phyloP scores from a whole-genome alignment of 2,113 vertebrate species.

The Megalops atlanticus region DNA sequence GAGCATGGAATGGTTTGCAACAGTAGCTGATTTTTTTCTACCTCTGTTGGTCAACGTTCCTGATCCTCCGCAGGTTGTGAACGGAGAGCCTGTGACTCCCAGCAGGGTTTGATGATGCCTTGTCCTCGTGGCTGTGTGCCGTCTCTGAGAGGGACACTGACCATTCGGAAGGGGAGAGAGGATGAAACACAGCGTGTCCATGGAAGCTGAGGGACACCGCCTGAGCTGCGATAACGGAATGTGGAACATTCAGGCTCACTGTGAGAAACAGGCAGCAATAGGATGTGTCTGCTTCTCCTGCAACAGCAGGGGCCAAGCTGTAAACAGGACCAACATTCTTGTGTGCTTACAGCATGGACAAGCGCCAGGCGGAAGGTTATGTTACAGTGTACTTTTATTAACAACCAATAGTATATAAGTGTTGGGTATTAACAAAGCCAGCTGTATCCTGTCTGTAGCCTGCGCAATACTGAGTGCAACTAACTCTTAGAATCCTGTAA shows the following conservation, averaged over 20 bases:
- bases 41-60: not conserved
- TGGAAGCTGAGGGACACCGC: not conserved
- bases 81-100: not conserved
- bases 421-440: too few species aligned
- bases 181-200: not conserved
- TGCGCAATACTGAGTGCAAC: not conserved
- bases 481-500: not conserved
- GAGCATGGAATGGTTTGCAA: not conserved
- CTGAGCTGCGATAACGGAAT: not conserved
- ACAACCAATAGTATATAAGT: too few species aligned
- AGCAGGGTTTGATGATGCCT: not conserved
- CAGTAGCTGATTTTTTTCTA: not conserved
- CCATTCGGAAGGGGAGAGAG: not conserved
- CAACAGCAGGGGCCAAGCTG: too few species aligned
- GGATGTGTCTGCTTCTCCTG: not conserved
- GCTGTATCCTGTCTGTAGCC: not conserved
- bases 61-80: not conserved
- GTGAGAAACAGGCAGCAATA: not conserved
- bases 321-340: too few species aligned
- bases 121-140: not conserved
- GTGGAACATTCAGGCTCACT: not conserved
- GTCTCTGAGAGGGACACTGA: too few species aligned
- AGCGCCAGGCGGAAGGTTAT: too few species aligned
- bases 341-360: not conserved
- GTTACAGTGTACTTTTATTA: too few species aligned